A percentile compares a stretch with the other conserved stretches of the same genome.
Conservation (phyloP, 2,113 vertebrate genomes). For the Protobothrops flavoviridis region DNA sequence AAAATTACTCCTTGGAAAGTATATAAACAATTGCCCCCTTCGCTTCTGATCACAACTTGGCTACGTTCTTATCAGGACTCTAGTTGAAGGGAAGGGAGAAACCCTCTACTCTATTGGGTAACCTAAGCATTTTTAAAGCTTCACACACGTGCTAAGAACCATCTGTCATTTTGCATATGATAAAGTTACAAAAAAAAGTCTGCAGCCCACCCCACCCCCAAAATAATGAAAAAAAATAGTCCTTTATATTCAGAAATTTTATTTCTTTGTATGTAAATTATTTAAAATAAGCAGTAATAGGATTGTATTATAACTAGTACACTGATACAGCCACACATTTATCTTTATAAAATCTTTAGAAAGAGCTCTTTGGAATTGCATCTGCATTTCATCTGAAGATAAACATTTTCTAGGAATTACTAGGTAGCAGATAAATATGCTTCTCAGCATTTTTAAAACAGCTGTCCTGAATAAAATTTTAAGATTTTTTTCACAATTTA, state of each 20-base stretch:
- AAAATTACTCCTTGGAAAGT: neutral
- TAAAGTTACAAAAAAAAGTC: neutral
- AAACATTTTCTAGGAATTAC: neutral
- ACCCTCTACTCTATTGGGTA: neutral
- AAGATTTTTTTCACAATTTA: neutral
- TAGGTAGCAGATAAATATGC: neutral
- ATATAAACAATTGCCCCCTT: neutral
- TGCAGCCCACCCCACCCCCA: neutral
- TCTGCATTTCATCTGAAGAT: neutral
- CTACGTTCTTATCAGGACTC: neutral
- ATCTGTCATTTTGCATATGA: neutral
- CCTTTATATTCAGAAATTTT: neutral
- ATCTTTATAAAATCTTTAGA: neutral
- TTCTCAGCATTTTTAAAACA: neutral
- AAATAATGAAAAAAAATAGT: neutral
- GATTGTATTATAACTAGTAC: neutral
- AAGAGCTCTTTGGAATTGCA: neutral
- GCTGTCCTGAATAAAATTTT: neutral
- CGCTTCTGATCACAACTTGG: neutral
- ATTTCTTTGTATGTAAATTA: neutral
- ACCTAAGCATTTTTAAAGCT: too few relatives aligned
- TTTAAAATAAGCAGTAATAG: neutral
- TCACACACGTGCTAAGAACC: neutral
- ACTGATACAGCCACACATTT: neutral
- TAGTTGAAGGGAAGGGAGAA: neutral